These are phyloP conservation scores for Cephus nigrinus DNA, from an alignment of 2,888 invertebrate genomes.

Conservation along the genomic window DNA sequence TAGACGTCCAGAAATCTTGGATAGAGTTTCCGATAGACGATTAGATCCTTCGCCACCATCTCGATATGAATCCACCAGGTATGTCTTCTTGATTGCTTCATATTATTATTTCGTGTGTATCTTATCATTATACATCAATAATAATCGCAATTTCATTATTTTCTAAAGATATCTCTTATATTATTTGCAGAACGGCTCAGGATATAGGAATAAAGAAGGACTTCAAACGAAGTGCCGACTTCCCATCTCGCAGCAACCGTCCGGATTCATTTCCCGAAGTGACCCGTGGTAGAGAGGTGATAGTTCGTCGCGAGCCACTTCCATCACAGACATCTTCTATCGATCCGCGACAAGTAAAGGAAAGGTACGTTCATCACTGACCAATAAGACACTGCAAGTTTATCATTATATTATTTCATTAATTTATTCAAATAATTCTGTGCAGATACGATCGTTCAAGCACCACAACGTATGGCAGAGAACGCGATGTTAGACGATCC, in stretches of 20 bases:
- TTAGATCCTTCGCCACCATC: slow-evolving; percentile 55
- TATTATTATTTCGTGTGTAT: not conserved
- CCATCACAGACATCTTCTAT: slow-evolving; percentile 52
- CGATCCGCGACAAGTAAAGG: slow-evolving; percentile 62
- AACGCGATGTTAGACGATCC: slow-evolving; percentile 60
- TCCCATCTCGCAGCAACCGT: slow-evolving; percentile 57
- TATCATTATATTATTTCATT: not conserved
- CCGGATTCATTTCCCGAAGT: slow-evolving; percentile 59
- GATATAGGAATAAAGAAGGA: slow-evolving; percentile 60
- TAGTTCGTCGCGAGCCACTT: slow-evolving; percentile 58
- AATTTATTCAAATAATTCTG: not conserved
- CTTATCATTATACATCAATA: not conserved
- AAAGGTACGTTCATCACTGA: slow-evolving; percentile 45
- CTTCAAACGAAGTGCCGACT: slow-evolving; percentile 58
- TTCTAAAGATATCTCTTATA: not conserved
- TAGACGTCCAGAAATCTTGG: slow-evolving; percentile 57
- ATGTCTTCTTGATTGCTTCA: not conserved
- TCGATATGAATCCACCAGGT: slow-evolving; percentile 60
- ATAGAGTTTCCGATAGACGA: slow-evolving; percentile 58
- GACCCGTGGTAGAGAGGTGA: slow-evolving; percentile 59
- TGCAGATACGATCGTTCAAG: slow-evolving; percentile 58
- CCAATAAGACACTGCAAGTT: not conserved
- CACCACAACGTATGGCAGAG: slow-evolving; percentile 53
- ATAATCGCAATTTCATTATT: not conserved
- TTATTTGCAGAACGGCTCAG: slow-evolving; percentile 50